Base-by-base conservation (phyloP, 2,113 vertebrate species). In the Vicugna pacos region DNA sequence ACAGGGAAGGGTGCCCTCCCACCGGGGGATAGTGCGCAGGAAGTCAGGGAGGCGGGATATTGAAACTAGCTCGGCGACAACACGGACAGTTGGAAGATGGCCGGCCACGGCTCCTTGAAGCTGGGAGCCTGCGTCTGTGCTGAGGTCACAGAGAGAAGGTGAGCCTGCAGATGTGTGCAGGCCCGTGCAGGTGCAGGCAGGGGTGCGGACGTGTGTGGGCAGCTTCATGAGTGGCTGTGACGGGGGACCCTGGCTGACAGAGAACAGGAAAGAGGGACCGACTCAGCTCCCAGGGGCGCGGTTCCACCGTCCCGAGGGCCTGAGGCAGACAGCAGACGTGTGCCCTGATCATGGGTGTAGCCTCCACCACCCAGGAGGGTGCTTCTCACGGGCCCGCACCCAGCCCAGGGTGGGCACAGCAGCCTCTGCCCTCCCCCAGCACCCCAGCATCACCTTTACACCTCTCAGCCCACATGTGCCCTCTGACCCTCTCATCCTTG, bases 31-130 rank as follows among this genome's bases (percentile, higher is more conserved):
- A 11, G n/a, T n/a, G n/a, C 5, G 8, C 6, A 22, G 76, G 67
- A 19, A 65, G 67, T 26, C 19, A 48, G 84, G 19, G 54, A 13
- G 54, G 19, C 26, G 8, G 75, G 42, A 54, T 13, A n/a, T 22
- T 26, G 20, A 30, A 48, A 38, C 17, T 46, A 87, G 73, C 24
- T 3, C 1, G 8, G 77, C 24, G 4, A 30, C 56, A 1, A 11
- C 32, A 72, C 19, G 28, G 46, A 10, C 54, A 19, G 50, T 2
- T 2, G 14, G 72, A 22, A 50, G 32, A 32, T 42, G 1, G n/a
- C 62, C 28, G 5, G 2, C 75, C 9, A 3, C 0, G n/a, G 38
- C 69, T 52, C 58, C 6, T 0, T 16, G 42, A 19, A 2, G 15
- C 65, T 3, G 16, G 54, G 35, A 52, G 26, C 30, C 52, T 8